These are phyloP conservation scores for Climacteris rufus DNA, from an alignment of 2,113 vertebrate species.

Conservation along the genomic window DNA sequence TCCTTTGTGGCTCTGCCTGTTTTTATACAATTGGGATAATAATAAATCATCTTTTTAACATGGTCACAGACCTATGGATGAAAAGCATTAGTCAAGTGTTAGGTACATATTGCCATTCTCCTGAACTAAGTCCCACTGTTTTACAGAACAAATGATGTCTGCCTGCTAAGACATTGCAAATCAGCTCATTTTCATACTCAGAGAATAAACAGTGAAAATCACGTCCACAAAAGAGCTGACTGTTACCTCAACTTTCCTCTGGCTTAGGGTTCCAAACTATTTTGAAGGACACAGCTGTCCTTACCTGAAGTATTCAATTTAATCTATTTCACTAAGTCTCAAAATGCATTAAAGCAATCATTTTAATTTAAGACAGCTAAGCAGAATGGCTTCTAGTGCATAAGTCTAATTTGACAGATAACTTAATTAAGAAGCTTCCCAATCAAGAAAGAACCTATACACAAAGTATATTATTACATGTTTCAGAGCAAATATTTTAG, in stretches of 20 bases:
- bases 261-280: background rate
- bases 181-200: background rate
- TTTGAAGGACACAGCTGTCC: background rate
- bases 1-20: background rate
- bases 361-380: background rate
- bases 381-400: background rate
- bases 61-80: background rate
- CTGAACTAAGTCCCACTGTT: background rate
- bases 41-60: background rate
- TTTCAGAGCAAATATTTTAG: background rate
- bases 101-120: background rate
- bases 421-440: background rate
- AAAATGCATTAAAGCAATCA: background rate
- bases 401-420: background rate
- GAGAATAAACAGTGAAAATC: background rate
- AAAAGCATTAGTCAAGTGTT: background rate
- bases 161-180: background rate
- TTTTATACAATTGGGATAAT: background rate
- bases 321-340: background rate
- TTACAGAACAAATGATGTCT: background rate
- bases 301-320: background rate
- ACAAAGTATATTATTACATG: background rate
- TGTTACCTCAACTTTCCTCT: background rate
- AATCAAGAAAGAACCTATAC: background rate
- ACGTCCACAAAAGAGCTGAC: background rate